A percentile compares a stretch with the other conserved stretches of the same genome.
Evolutionary conservation across 2,888 invertebrate genomes (phyloP).

Genomic region (Agrochola circellaris): DNA sequence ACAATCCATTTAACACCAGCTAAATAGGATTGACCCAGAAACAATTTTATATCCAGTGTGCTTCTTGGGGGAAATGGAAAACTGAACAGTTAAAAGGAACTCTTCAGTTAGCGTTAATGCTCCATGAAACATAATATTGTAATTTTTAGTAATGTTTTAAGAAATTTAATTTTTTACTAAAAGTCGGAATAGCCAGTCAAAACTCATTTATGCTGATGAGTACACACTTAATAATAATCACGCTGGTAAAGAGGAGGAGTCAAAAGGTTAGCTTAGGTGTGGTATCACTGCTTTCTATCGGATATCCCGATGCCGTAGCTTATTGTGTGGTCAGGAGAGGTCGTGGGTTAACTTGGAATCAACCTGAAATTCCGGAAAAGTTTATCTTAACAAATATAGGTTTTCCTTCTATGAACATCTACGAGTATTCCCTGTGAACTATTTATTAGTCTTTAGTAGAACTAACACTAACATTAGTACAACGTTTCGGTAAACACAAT

Average conservation of each 20-base stretch:
- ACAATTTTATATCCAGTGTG: constrained; percentile 1
- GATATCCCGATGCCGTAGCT: not conserved
- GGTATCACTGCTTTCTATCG: not conserved
- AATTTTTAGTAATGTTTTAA: not conserved
- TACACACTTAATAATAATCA: not conserved
- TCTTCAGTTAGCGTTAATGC: not conserved
- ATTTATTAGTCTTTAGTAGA: not conserved
- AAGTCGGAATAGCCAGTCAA: not conserved
- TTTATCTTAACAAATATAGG: not conserved
- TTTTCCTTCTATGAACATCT: not conserved
- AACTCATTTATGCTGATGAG: too few relatives aligned
- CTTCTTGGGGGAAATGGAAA: constrained; percentile 2
- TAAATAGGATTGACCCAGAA: constrained; percentile 25
- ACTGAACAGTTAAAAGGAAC: not conserved
- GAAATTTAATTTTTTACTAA: not conserved
- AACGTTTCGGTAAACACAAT: not conserved
- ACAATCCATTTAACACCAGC: constrained; percentile 34
- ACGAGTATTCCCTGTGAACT: not conserved
- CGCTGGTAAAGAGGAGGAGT: not conserved
- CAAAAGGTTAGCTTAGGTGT: not conserved
- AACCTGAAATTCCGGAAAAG: not conserved
- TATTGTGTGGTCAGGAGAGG: not conserved
- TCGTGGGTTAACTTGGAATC: not conserved
- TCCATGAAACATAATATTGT: not conserved
- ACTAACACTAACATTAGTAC: not conserved